These are phyloP conservation scores for Chondrosia reniformis DNA, from an alignment of 37 sponge, comb jelly and placozoan species.

Conservation along the genomic window DNA sequence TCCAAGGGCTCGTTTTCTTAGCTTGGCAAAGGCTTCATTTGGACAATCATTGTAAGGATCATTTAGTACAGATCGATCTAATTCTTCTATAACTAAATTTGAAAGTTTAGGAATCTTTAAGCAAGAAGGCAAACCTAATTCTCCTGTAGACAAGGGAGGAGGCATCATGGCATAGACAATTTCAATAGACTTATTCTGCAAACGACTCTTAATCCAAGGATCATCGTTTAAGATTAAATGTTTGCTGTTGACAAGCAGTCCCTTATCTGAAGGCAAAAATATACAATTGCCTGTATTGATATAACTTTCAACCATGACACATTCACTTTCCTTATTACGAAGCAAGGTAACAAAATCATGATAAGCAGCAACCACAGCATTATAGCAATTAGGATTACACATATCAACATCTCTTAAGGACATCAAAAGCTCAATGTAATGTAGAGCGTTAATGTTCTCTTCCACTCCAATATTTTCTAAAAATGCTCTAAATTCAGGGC, in stretches of 20 bases:
- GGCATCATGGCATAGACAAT: too few relatives aligned
- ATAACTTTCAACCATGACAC: not conserved
- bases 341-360: not conserved
- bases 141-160: not conserved
- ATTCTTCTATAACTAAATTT: not conserved
- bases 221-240: not conserved
- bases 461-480: slow-evolving; percentile 2
- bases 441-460: not conserved
- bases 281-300: not conserved
- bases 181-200: too few relatives aligned
- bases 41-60: slow-evolving; percentile 10
- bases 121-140: not conserved
- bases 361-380: not conserved
- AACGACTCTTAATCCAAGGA: not conserved
- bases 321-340: not conserved
- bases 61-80: not conserved
- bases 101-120: not conserved
- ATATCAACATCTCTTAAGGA: not conserved
- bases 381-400: not conserved
- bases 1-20: too few relatives aligned
- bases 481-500: not conserved
- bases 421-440: not conserved
- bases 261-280: not conserved
- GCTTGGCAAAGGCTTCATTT: slow-evolving; percentile 1
- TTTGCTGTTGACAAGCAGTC: not conserved